Base-by-base conservation (phyloP, 2,888 invertebrate species). In the Mesorhabditis sp. region DNA sequence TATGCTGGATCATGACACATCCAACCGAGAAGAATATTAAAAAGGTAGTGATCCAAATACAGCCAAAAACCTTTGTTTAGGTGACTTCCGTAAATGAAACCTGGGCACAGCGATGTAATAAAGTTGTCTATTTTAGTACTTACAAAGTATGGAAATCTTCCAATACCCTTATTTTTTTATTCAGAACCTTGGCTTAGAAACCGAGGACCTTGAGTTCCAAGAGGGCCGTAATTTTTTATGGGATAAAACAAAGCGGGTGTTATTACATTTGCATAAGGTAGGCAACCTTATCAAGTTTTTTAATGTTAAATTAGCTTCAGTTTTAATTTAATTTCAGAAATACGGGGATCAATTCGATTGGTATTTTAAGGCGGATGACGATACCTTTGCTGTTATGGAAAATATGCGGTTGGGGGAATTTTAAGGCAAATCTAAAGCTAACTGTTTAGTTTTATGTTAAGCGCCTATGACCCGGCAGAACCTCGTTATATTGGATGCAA, bases 211-310 rank as follows among this genome's bases (percentile, higher is more conserved):
- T 13, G n/a, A 50, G 7, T 50, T 50, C 58, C 7, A 10, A 10
- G 58, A 50, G 58, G 58, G 58, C 10, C 58, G 58, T n/a, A 50
- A 50, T n/a, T 50, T 13, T 50, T 50, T 50, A n/a, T 50, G 58
- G 58, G 58, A 50, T 50, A 50, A 50, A 50, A 50, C 58, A n/a
- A 50, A 50, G n/a, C 58, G 58, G 58, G 58, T 50, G 58, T n/a
- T 50, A 13, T 10, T 50, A 10, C n/a, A 50, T 50, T 50, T 50
- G 58, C 58, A 50, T n/a, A 50, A 50, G 58, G 58, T 50, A 50
- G 2, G n/a, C 28, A 50, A 50, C 2, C n/a, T 50, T 50, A 50
- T 50, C 10, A 50, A n/a, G 7, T 50, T 10, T 50, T 50, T 50
- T 2, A 50, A 50, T 28, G 28, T 28, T 28, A 28, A 28, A 28